Evolutionary conservation across 2,113 vertebrate species (phyloP).

Genomic region (Micromys minutus): DNA sequence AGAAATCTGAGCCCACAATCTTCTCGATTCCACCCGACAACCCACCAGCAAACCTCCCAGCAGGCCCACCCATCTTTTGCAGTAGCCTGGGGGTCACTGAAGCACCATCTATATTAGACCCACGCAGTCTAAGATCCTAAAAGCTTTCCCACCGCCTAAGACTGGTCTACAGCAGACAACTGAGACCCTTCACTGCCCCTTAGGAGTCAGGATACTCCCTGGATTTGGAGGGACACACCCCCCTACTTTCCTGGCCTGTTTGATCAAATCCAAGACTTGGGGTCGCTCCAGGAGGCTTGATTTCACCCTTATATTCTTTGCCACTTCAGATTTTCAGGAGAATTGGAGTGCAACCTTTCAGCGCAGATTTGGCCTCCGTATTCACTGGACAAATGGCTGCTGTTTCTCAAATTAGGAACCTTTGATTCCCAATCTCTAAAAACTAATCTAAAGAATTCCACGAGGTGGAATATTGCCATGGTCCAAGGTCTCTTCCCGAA

Average conservation of each 20-base stretch:
- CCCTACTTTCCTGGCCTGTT: not conserved
- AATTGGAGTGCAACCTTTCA: not conserved
- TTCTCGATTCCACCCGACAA: too few relatives aligned
- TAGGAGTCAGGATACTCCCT: too few relatives aligned
- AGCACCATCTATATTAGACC: not conserved
- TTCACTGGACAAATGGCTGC: not conserved
- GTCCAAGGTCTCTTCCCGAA: not conserved
- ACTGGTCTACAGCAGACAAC: not conserved
- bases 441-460: not conserved
- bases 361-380: not conserved
- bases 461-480: not conserved
- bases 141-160: not conserved
- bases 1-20: too few relatives aligned
- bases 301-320: not conserved
- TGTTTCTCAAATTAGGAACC: not conserved
- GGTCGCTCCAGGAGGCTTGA: not conserved
- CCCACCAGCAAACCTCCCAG: too few relatives aligned
- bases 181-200: not conserved
- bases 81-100: not conserved
- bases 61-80: too few relatives aligned
- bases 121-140: not conserved
- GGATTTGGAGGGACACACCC: not conserved
- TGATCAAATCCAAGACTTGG: not conserved
- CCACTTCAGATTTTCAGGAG: not conserved
- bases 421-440: not conserved